Conservation (phyloP, 2,888 invertebrate species). For the Tetropium fuscum region DNA sequence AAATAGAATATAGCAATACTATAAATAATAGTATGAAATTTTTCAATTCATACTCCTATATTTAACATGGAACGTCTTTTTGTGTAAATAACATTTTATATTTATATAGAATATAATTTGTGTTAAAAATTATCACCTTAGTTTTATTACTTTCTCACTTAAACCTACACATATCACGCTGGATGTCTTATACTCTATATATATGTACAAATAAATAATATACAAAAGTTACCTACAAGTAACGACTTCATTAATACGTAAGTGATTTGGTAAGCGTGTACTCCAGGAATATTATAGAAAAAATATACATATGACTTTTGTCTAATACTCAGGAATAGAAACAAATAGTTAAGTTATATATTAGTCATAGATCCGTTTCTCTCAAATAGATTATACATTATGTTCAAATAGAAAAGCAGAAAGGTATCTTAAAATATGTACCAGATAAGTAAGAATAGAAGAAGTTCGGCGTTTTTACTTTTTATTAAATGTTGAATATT, state of each 20-base stretch:
- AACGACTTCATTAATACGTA: conserved; percentile 16
- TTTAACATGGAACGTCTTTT: conserved; percentile 58
- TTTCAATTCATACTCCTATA: conserved; percentile 54
- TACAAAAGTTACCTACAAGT: conserved; percentile 17
- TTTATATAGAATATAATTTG: conserved; percentile 46
- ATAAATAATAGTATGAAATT: conserved; percentile 55
- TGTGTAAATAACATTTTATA: conserved; percentile 60
- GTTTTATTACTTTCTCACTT: conserved; percentile 36
- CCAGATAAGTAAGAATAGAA: too few species aligned
- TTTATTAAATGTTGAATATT: background rate
- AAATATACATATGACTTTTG: background rate
- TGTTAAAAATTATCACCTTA: conserved; percentile 55
- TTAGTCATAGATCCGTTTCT: too few species aligned
- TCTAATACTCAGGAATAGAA: too few species aligned
- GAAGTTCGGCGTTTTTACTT: background rate
- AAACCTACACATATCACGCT: conserved; percentile 50
- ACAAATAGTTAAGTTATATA: too few species aligned
- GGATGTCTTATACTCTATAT: conserved; percentile 43
- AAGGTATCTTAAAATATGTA: too few species aligned
- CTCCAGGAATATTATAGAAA: conserved; percentile 9
- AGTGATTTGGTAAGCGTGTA: conserved; percentile 23
- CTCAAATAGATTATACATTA: too few species aligned
- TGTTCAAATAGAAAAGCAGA: too few species aligned
- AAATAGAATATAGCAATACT: conserved; percentile 50
- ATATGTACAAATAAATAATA: conserved; percentile 26